phyloP scores from a whole-genome alignment of 2,797 vertebrate genomes.

The Protosalanx chinensis region DNA sequence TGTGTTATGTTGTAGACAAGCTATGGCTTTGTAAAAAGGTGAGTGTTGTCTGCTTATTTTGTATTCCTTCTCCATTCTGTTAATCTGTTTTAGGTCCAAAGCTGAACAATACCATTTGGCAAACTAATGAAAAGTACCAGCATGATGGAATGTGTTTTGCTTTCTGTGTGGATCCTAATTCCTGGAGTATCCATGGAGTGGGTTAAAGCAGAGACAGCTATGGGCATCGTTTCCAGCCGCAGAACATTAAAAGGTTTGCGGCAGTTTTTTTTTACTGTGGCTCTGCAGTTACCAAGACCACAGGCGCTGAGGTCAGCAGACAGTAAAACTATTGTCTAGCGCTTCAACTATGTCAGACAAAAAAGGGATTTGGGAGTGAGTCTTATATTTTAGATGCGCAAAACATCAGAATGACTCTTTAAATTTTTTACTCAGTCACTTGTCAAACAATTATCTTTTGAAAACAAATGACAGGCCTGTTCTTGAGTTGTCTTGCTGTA shows the following conservation, averaged over 20 bases:
- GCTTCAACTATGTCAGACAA: constrained; percentile 5
- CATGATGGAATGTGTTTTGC: constrained; percentile 36
- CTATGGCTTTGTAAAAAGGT: constrained; percentile 48
- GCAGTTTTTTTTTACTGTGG: constrained; percentile 38
- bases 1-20: constrained; percentile 20
- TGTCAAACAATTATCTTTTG: neutral
- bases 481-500: neutral
- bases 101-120: constrained; percentile 41
- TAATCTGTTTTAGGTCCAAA: constrained; percentile 27
- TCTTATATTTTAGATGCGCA: too few relatives aligned
- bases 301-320: constrained; percentile 35
- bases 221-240: constrained; percentile 44
- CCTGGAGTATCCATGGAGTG: constrained; percentile 46
- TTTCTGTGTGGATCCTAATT: constrained; percentile 35
- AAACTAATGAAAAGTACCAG: constrained; percentile 11
- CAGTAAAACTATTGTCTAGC: constrained; percentile 20
- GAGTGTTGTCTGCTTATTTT: constrained; percentile 51
- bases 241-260: constrained; percentile 38
- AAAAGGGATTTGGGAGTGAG: neutral
- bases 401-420: neutral
- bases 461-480: neutral
- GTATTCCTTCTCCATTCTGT: constrained; percentile 20
- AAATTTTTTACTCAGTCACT: neutral
- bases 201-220: constrained; percentile 48
- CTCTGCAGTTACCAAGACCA: constrained; percentile 29